phyloP scores from a whole-genome alignment of 2,888 invertebrate species.

The Prenolepis imparis region DNA sequence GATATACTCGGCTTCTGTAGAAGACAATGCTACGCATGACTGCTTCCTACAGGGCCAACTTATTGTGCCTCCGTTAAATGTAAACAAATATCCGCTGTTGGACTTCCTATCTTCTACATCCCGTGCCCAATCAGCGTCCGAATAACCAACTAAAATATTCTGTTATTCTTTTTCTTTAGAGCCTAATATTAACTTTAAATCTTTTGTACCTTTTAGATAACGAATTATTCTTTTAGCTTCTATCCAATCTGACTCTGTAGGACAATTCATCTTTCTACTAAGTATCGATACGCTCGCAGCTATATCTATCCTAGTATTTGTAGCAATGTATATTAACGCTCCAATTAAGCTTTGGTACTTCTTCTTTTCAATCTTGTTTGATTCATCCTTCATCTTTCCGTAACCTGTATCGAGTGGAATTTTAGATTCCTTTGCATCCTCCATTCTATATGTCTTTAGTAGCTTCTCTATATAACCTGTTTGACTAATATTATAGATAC shows the following conservation, averaged over 20 bases:
- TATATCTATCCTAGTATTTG: background rate
- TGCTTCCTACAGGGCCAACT: slow-evolving; percentile 61
- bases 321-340: slow-evolving; percentile 9
- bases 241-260: background rate
- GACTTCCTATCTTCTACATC: slow-evolving; percentile 7
- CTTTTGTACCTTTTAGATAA: slow-evolving; percentile 13
- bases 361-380: background rate
- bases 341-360: background rate
- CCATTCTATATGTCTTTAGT: slow-evolving; percentile 25
- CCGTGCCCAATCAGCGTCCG: slow-evolving; percentile 28
- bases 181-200: background rate
- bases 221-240: slow-evolving; percentile 10
- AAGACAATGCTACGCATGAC: slow-evolving; percentile 47
- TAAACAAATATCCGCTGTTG: slow-evolving; percentile 16
- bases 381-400: background rate
- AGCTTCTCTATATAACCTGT: slow-evolving; percentile 28
- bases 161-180: background rate
- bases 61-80: slow-evolving; percentile 25
- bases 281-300: background rate
- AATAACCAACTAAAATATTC: background rate
- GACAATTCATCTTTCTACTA: background rate
- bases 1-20: slow-evolving; percentile 58
- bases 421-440: slow-evolving; percentile 9
- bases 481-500: background rate
- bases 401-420: slow-evolving; percentile 4